Evolutionary conservation across 2,888 invertebrate species (phyloP).

Genomic region (Melanophora roralis): DNA sequence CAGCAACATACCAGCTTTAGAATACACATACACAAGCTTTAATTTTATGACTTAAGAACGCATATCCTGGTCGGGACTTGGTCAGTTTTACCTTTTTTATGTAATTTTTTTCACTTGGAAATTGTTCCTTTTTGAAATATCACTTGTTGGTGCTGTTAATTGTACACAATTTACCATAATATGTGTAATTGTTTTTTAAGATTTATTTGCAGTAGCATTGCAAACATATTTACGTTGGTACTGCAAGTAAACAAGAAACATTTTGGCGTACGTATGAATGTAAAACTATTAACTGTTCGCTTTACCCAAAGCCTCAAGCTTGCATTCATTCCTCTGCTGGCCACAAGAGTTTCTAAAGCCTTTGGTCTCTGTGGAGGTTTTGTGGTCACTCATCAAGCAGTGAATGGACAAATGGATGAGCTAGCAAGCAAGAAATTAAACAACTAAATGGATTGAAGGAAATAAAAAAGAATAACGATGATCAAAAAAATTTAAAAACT

Average conservation of each 20-base stretch:
- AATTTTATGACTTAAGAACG: slow-evolving; percentile 57
- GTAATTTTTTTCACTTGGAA: neutral
- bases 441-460: slow-evolving; percentile 25
- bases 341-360: slow-evolving; percentile 65
- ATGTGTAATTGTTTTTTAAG: slow-evolving; percentile 77
- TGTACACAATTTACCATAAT: slow-evolving; percentile 75
- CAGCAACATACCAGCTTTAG: neutral
- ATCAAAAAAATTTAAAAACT: too few relatives aligned
- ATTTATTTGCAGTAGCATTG: slow-evolving; percentile 73
- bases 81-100: slow-evolving; percentile 52
- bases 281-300: neutral
- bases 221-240: neutral
- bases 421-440: neutral
- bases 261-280: neutral
- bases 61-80: slow-evolving; percentile 54
- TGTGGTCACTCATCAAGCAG: slow-evolving; percentile 61
- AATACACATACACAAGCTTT: slow-evolving; percentile 19
- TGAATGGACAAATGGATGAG: slow-evolving; percentile 28
- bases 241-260: slow-evolving; percentile 47
- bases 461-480: neutral
- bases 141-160: slow-evolving; percentile 62
- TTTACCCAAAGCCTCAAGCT: slow-evolving; percentile 47
- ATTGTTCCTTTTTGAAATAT: slow-evolving; percentile 9
- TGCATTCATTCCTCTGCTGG: slow-evolving; percentile 61
- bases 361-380: slow-evolving; percentile 53